Conservation (phyloP, 2,888 invertebrate species). For the Chaetogeoica ovagalla region DNA sequence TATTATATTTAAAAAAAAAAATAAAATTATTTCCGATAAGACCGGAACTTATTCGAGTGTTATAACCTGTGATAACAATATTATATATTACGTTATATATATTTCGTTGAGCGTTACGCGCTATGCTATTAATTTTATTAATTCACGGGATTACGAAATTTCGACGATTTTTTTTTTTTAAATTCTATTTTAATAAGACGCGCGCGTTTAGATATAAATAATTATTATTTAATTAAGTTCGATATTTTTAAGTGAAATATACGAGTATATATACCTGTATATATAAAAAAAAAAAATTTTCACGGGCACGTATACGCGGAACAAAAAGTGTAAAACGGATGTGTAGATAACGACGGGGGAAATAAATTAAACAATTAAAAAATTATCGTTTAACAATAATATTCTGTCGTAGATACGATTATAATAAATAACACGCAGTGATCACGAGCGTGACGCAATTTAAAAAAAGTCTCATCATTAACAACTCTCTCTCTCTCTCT, state of each 20-base stretch:
- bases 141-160: background rate
- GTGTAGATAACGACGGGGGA: background rate
- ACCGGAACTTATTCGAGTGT: no score
- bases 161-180: background rate
- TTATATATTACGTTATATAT: no score
- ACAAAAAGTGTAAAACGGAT: conserved; percentile 24
- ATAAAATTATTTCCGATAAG: no score
- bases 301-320: background rate
- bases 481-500: background rate
- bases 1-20: no score
- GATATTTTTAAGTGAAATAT: background rate
- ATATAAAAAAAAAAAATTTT: background rate
- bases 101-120: no score
- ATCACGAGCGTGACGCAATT: conserved; percentile 28
- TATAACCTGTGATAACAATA: no score
- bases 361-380: conserved; percentile 6
- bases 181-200: background rate
- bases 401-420: background rate
- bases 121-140: background rate
- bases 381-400: conserved; percentile 13
- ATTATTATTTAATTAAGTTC: conserved; percentile 2
- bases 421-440: background rate
- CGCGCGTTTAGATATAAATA: background rate
- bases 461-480: conserved; percentile 1
- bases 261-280: no score